Percentiles rank a stretch among this genome's conserved stretches.
phyloP scores from a whole-genome alignment of 2,797 vertebrate species.

The Vultur gryphus region DNA sequence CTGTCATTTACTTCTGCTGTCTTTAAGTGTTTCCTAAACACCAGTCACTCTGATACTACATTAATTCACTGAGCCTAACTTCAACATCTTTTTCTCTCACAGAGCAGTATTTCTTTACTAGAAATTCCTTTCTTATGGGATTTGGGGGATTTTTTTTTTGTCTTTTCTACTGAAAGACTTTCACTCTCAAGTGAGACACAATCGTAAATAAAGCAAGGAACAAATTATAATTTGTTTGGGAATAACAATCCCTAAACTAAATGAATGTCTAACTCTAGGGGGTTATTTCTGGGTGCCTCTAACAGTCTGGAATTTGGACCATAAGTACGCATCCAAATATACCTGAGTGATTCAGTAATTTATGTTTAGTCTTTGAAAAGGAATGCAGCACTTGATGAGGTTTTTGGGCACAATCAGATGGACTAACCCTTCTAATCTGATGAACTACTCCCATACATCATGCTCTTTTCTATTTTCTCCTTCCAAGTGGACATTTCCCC shows the following conservation, averaged over 20 bases:
- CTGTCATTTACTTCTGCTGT: neutral
- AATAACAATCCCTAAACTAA: neutral
- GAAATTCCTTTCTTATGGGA: neutral
- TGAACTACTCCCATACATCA: neutral
- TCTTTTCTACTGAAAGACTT: neutral
- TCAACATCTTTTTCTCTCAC: neutral
- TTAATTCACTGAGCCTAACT: neutral
- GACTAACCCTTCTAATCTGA: neutral
- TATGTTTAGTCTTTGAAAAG: neutral
- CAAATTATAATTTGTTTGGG: neutral
- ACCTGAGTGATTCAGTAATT: neutral
- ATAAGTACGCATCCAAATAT: neutral
- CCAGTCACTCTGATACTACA: neutral
- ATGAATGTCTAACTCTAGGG: neutral
- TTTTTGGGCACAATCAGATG: neutral
- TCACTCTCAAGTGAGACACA: neutral
- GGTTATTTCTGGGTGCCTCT: neutral
- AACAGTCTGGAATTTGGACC: neutral
- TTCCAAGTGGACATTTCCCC: neutral
- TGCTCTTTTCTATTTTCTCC: neutral
- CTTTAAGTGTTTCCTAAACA: neutral
- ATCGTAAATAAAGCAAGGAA: neutral
- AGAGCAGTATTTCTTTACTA: neutral
- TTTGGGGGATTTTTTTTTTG: neutral
- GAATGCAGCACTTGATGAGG: neutral